A percentile compares a stretch with the other conserved stretches of the same genome.
Evolutionary conservation across 2,888 invertebrate species (phyloP).

Genomic region (Amaurobius ferox): DNA sequence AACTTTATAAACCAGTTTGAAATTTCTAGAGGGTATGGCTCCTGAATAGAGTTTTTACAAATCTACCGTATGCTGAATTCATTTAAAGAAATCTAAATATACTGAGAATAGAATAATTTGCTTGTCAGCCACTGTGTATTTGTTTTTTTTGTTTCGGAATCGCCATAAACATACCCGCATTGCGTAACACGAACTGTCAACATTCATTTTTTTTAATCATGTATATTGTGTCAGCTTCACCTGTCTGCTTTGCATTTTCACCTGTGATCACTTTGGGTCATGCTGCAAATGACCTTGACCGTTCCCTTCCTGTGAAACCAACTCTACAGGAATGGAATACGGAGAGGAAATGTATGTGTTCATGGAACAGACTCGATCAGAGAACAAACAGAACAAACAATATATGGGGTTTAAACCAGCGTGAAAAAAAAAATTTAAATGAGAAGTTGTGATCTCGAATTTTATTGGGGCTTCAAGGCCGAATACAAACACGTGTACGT

Average conservation of each 20-base stretch:
- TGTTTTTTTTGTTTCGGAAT: too few relatives aligned
- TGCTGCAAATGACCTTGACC: conserved; percentile 43
- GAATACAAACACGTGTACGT: background rate
- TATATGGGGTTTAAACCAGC: conserved; percentile 38
- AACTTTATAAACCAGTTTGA: too few relatives aligned
- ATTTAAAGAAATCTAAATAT: too few relatives aligned
- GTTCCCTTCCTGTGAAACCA: conserved; percentile 13
- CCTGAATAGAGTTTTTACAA: too few relatives aligned
- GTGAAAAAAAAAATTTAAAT: conserved; percentile 3
- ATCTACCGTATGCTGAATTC: too few relatives aligned
- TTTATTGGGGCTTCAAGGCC: background rate
- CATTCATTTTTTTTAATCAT: too few relatives aligned
- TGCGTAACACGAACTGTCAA: too few relatives aligned
- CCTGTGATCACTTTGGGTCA: conserved; percentile 16
- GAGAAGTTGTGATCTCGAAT: background rate
- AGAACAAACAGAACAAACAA: too few relatives aligned
- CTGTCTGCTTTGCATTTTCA: conserved; percentile 27
- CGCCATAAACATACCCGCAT: too few relatives aligned
- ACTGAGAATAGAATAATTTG: too few relatives aligned
- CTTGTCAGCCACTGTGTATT: too few relatives aligned
- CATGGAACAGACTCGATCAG: background rate
- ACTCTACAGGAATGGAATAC: conserved; percentile 3
- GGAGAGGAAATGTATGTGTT: conserved; percentile 29
- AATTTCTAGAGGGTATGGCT: too few relatives aligned
- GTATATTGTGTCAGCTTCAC: conserved; percentile 26